A percentile compares a stretch with the other conserved stretches of the same genome.
phyloP scores from a whole-genome alignment of 2,113 vertebrate genomes.

The Entelurus aequoreus region DNA sequence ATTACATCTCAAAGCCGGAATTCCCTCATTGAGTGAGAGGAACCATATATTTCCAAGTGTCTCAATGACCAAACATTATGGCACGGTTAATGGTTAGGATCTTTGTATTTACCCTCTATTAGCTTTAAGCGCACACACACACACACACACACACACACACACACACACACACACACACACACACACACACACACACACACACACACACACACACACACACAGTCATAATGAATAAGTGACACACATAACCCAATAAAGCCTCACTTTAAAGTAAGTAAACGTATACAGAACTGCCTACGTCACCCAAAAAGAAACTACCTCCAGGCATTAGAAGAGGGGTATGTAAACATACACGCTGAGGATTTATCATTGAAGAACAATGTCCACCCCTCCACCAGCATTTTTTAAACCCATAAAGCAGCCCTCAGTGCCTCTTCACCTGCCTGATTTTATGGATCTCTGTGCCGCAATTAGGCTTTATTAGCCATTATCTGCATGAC shows the following conservation, averaged over 20 bases:
- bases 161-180: slow-evolving; percentile 11
- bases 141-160: slow-evolving; percentile 13
- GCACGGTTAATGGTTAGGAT: slow-evolving; percentile 65
- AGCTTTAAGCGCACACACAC: slow-evolving; percentile 44
- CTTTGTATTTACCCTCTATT: slow-evolving; percentile 63
- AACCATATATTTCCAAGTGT: slow-evolving; percentile 47
- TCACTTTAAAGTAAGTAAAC: slow-evolving; percentile 75
- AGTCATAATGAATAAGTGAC: slow-evolving; percentile 54
- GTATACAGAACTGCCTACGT: slow-evolving; percentile 47
- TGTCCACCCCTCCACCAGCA: slow-evolving; percentile 23
- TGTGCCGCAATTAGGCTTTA: slow-evolving; percentile 67
- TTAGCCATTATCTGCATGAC: slow-evolving; percentile 57
- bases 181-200: not conserved
- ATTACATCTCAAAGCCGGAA: slow-evolving; percentile 36
- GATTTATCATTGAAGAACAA: slow-evolving; percentile 63
- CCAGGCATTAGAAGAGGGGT: slow-evolving; percentile 56
- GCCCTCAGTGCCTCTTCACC: slow-evolving; percentile 46
- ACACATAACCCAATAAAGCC: slow-evolving; percentile 46
- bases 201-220: slow-evolving; percentile 22
- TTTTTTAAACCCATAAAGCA: slow-evolving; percentile 56
- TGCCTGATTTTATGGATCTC: slow-evolving; percentile 64
- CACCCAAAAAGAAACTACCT: slow-evolving; percentile 44
- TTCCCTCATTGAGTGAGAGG: slow-evolving; percentile 60
- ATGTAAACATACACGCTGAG: slow-evolving; percentile 35
- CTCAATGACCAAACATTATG: slow-evolving; percentile 58